Evolutionary conservation across 2,888 invertebrate genomes (phyloP), one percentile per base, ranked within the genome.

Genomic region (Tiliacea aurago): DNA sequence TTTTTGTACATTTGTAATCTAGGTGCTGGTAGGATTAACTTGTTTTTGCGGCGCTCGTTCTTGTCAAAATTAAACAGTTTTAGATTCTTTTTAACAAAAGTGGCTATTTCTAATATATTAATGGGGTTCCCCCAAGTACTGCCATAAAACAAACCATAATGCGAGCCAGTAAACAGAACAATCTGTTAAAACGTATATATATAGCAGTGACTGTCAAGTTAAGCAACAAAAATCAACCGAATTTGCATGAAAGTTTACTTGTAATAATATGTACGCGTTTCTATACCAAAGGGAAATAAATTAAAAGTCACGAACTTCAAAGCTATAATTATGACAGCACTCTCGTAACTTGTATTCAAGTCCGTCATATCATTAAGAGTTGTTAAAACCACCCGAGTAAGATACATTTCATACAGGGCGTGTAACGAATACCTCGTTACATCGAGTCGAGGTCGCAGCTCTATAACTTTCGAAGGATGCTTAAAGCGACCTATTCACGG

Each of bases 401-500:
- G 28, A 71, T n/a, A 47, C 18, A 53, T n/a, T 59, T 78, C 62
- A 66, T 66, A 55, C 59, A 71, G 20, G 51, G 71, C 49, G 43
- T 47, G 76, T 70, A 73, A 82, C 58, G 53, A 76, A 69, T 76
- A 73, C 71, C 84, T 83, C 72, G 65, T 81, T 76, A 84, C 67
- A 72, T 70, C 65, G 65, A 70, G 69, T 64, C 63, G 78, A 74
- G 69, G 55, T 78, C 72, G 37, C 79, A 80, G 70, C 84, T 84
- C 72, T 79, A 65, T 74, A 84, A 81, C 73, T 80, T 78, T 59
- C 59, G 64, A 75, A 78, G 64, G 80, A 78, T 67, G 64, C 79
- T 66, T 78, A 86, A 80, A 73, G 84, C 78, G 62, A 71, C 73
- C 83, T 79, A 84, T 87, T 86, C 86, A 86, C 74, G 78, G 75